A percentile compares a stretch with the other conserved stretches of the same genome.
Evolutionary conservation across 2,888 invertebrate genomes (phyloP).

Genomic region (Itoplectis maculator): DNA sequence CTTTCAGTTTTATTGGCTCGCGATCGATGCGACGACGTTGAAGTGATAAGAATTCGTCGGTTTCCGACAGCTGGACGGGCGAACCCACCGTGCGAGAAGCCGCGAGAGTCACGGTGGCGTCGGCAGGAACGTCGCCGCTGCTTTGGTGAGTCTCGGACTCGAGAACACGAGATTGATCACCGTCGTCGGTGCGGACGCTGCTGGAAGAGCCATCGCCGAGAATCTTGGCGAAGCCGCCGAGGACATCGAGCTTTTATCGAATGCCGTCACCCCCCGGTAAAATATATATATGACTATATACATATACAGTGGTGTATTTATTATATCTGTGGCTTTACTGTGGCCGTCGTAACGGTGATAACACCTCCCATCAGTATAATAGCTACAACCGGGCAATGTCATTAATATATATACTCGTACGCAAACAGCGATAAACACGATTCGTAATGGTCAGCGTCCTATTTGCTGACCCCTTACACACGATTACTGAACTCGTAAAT

Average conservation of each 20-base stretch:
- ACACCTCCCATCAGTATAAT: not conserved
- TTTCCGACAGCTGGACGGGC: constrained; percentile 91
- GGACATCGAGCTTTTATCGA: constrained; percentile 73
- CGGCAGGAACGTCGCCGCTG: constrained; percentile 96
- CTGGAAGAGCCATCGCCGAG: constrained; percentile 76
- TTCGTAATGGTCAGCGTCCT: not conserved
- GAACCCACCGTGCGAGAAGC: constrained; percentile 89
- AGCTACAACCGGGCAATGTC: not conserved
- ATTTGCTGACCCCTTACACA: not conserved
- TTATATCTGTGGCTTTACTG: not conserved
- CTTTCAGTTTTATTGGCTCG: not conserved
- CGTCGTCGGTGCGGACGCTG: constrained; percentile 80
- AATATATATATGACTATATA: not conserved
- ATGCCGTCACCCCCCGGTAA: constrained; percentile 79
- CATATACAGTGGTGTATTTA: not conserved
- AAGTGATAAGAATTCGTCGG: no score
- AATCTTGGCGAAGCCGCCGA: constrained; percentile 75
- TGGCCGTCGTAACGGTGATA: not conserved
- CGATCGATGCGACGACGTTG: not conserved
- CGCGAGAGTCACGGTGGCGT: constrained; percentile 94
- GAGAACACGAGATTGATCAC: constrained; percentile 80
- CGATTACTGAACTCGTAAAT: constrained; percentile 23
- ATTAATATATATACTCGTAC: not conserved
- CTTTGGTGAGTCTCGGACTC: constrained; percentile 90
- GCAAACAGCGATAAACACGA: not conserved